phyloP scores from a whole-genome alignment of 2,797 vertebrate species.

The Lateolabrax maculatus region DNA sequence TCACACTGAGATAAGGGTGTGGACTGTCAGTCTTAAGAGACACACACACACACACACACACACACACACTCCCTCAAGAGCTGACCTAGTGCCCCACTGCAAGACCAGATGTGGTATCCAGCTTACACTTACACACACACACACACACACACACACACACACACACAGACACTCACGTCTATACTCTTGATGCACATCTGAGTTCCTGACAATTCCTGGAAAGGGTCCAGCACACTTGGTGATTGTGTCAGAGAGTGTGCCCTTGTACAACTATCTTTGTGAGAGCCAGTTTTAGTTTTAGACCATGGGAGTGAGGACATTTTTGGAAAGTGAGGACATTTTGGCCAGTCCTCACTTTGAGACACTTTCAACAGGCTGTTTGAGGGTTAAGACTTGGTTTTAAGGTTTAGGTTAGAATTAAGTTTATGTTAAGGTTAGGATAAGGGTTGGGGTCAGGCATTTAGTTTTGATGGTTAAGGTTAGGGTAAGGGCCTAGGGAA shows the following conservation, averaged over 20 bases:
- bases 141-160: not conserved
- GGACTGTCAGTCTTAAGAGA: conserved; percentile 56
- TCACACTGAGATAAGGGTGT: conserved; percentile 78
- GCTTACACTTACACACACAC: conserved; percentile 8
- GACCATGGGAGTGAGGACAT: no score
- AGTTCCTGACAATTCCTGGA: conserved; percentile 48
- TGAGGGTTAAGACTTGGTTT: no score
- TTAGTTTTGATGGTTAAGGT: no score
- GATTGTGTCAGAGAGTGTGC: conserved; percentile 19
- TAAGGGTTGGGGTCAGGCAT: no score
- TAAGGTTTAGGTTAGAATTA: no score
- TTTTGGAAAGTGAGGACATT: no score
- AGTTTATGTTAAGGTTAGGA: no score
- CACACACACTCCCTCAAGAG: conserved; percentile 52
- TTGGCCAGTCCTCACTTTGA: no score
- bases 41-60: conserved; percentile 39
- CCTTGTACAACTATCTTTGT: no score
- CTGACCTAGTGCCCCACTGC: conserved; percentile 68
- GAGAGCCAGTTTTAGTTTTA: no score
- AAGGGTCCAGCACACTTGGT: conserved; percentile 39
- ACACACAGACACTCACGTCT: conserved; percentile 33
- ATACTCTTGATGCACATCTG: conserved; percentile 43
- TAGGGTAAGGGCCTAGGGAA: no score
- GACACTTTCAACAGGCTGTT: no score
- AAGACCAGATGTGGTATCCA: conserved; percentile 75